Percentiles rank a stretch among this genome's conserved stretches.
Evolutionary conservation across 2,888 invertebrate species (phyloP).

Genomic region (Brenthis ino): DNA sequence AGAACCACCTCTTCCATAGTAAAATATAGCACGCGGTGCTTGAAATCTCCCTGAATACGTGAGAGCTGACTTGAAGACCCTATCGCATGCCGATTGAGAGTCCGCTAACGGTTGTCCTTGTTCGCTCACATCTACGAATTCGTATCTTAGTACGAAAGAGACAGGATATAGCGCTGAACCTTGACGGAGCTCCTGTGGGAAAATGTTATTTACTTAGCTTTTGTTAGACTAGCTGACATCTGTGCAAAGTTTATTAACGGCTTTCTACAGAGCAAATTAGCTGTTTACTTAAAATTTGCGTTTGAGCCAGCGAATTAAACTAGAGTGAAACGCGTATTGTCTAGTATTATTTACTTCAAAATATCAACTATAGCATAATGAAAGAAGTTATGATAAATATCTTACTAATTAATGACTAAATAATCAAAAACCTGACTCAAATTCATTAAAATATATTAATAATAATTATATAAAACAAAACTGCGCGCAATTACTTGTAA

Average conservation of each 20-base stretch:
- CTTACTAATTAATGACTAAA: neutral
- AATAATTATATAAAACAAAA: conserved; percentile 49
- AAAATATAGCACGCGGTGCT: conserved; percentile 90
- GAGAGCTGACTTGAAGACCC: conserved; percentile 81
- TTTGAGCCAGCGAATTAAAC: conserved; percentile 22
- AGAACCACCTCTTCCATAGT: conserved; percentile 91
- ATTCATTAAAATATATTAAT: conserved; percentile 32
- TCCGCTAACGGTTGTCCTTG: conserved; percentile 83
- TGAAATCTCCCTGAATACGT: conserved; percentile 85
- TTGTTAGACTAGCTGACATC: conserved; percentile 31
- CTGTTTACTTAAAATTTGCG: conserved; percentile 31
- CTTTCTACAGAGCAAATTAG: conserved; percentile 27
- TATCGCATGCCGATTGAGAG: conserved; percentile 84
- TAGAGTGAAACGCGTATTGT: conserved; percentile 11
- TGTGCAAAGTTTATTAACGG: conserved; percentile 30
- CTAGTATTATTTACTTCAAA: conserved; percentile 7
- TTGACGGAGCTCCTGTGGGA: conserved; percentile 84
- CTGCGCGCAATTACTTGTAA: conserved; percentile 58
- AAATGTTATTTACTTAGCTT: conserved; percentile 35
- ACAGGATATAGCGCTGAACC: conserved; percentile 91
- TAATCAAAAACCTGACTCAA: conserved; percentile 12
- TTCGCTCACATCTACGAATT: conserved; percentile 89
- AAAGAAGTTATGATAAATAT: neutral
- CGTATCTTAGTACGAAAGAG: conserved; percentile 89
- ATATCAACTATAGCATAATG: conserved; percentile 10